Percentiles rank a stretch among this genome's conserved stretches.
phyloP scores from a whole-genome alignment of 2,113 vertebrate genomes.

The Gymnarchus niloticus region DNA sequence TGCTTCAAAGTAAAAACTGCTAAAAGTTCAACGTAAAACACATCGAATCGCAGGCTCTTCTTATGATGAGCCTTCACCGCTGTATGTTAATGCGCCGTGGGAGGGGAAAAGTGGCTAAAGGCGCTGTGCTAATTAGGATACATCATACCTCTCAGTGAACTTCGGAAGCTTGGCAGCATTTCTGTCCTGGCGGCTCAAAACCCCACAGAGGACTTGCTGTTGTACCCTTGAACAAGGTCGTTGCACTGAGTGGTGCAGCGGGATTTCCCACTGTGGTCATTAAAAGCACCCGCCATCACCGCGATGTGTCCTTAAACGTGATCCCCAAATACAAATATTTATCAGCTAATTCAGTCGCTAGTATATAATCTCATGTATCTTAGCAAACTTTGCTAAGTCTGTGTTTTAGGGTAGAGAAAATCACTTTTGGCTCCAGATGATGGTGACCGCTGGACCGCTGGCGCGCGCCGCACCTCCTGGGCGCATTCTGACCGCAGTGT shows the following conservation, averaged over 20 bases:
- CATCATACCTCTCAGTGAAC: background rate
- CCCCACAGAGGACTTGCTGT: background rate
- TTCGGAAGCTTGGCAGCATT: background rate
- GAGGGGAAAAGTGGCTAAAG: background rate
- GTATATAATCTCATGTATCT: background rate
- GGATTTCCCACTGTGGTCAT: background rate
- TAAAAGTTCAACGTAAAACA: background rate
- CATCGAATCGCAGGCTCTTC: background rate
- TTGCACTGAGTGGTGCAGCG: background rate
- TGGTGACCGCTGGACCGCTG: background rate
- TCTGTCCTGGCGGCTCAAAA: background rate
- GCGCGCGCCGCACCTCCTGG: background rate
- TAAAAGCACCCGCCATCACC: background rate
- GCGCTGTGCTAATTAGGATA: background rate
- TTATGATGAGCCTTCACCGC: background rate
- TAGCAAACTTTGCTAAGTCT: background rate
- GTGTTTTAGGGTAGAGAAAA: background rate
- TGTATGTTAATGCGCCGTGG: background rate
- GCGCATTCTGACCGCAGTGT: background rate
- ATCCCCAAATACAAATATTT: background rate
- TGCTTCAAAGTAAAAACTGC: background rate
- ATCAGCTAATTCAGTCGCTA: background rate
- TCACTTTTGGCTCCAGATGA: background rate
- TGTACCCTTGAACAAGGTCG: background rate
- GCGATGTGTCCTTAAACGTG: background rate